Evolutionary conservation across 2,888 invertebrate genomes (phyloP).

Genomic region (Stenolophus ochropezus): DNA sequence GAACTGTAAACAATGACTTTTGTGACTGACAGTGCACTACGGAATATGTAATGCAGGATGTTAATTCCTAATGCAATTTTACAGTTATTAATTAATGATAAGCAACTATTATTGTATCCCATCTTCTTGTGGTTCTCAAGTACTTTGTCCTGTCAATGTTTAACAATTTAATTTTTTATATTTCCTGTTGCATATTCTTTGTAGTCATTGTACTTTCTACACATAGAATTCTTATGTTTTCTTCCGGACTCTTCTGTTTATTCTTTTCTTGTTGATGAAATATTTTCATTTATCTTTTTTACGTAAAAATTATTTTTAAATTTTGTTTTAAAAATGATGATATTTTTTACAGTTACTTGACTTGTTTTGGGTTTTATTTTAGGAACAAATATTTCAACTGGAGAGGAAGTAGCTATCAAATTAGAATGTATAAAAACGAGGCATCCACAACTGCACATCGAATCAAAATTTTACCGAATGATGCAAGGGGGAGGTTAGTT

Average conservation of each 20-base stretch:
- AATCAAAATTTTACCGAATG: conserved; percentile 99
- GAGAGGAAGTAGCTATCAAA: conserved; percentile 99
- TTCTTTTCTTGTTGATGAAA: not conserved
- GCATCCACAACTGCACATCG: conserved; percentile 99
- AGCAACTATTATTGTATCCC: not conserved
- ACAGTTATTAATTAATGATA: not conserved
- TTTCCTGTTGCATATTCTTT: conserved; percentile 52
- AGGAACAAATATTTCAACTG: conserved; percentile 96
- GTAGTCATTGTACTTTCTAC: conserved; percentile 30
- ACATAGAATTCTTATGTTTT: conserved; percentile 14
- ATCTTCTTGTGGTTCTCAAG: not conserved
- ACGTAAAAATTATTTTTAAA: not conserved
- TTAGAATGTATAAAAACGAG: conserved; percentile 99
- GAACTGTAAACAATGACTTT: conserved; percentile 61
- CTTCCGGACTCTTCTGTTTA: not conserved
- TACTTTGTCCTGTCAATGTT: conserved; percentile 5
- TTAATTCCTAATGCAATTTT: not conserved
- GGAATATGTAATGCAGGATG: conserved; percentile 33
- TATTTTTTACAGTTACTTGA: not conserved
- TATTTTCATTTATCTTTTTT: conserved; percentile 15
- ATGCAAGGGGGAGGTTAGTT: conserved; percentile 94
- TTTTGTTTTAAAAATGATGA: not conserved
- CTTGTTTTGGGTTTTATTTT: conserved; percentile 68
- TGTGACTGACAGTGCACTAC: conserved; percentile 56
- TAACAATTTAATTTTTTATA: conserved; percentile 42